Base-by-base conservation (phyloP, 2,888 invertebrate species). In the Mystacides longicornis region DNA sequence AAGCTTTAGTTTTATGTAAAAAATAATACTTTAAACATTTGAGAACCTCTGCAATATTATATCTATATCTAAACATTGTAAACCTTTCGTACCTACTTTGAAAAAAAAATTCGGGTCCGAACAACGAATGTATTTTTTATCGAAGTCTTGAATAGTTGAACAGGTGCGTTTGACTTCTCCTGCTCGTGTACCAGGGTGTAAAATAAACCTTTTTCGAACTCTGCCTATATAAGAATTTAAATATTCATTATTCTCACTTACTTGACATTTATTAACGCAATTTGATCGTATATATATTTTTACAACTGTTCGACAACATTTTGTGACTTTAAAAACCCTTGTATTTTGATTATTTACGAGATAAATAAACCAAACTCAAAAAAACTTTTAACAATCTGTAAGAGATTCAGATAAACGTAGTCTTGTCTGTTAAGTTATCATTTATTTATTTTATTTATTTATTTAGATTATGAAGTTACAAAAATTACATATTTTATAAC, bases 71-170 rank as follows among this genome's bases (percentile, higher is more conserved):
- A 37, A 14, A 14, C n/a, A 37, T n/a, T 14, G 37, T 37, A 37
- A 37, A 14, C 37, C 14, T 37, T 37, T 14, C 14, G 14, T 14
- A 37, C n/a, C n/a, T n/a, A n/a, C n/a, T n/a, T n/a, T 37, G n/a
- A 14, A 37, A 37, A 11, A 23, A 23, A 23, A 48, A 23, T 16
- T 23, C n/a, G 23, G 23, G 23, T 48, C 23, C 48, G n/a, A 48
- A 23, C 22, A 48, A 23, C 18, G 20, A 48, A 48, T 23, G 48
- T 48, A 48, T 48, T 48, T 48, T 48, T 48, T 48, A 48, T 48
- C 23, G 21, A 48, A 22, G 48, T 48, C 48, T 48, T 48, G 48
- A 48, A 48, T 48, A 48, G 48, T 48, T 48, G 48, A 48, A 48
- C 48, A 48, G 48, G 48, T 48, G 48, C 16, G 48, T 48, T 48